Percentiles rank a stretch among this genome's conserved stretches.
These are phyloP conservation scores for Oligia fasciuncula DNA, from an alignment of 2,888 invertebrate genomes.

Conservation along the genomic window DNA sequence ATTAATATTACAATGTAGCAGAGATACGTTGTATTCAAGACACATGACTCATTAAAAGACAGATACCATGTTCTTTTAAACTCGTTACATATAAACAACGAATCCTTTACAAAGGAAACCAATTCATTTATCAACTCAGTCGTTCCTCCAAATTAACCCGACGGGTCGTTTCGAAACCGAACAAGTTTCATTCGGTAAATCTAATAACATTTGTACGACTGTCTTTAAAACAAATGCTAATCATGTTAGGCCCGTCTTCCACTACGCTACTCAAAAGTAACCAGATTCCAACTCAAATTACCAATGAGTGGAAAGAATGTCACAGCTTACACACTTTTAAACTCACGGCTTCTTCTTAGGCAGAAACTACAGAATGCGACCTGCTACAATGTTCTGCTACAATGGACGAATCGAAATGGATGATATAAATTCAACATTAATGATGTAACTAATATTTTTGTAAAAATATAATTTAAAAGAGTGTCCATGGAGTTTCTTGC, in stretches of 20 bases:
- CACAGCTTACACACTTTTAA: background rate
- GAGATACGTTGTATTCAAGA: background rate
- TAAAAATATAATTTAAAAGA: no score
- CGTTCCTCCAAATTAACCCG: background rate
- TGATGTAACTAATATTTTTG: no score
- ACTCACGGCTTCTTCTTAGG: no score
- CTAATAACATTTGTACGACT: conserved; percentile 33
- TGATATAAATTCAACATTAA: no score
- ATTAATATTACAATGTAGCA: background rate
- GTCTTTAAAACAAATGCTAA: conserved; percentile 39
- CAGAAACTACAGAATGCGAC: no score
- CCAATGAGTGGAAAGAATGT: background rate
- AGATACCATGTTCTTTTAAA: background rate
- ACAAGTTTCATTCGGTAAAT: conserved; percentile 19
- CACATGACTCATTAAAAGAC: background rate
- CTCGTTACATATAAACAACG: conserved; percentile 12
- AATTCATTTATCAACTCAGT: conserved; percentile 13
- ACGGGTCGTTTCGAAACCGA: conserved; percentile 17
- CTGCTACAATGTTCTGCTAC: no score
- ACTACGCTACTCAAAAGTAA: background rate
- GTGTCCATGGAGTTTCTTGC: no score
- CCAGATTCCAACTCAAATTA: background rate
- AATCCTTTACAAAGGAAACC: background rate
- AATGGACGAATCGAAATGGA: no score
- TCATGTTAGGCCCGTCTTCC: conserved; percentile 2